Conservation (phyloP, 2,888 invertebrate species). For the Sylvicola cinctus region DNA sequence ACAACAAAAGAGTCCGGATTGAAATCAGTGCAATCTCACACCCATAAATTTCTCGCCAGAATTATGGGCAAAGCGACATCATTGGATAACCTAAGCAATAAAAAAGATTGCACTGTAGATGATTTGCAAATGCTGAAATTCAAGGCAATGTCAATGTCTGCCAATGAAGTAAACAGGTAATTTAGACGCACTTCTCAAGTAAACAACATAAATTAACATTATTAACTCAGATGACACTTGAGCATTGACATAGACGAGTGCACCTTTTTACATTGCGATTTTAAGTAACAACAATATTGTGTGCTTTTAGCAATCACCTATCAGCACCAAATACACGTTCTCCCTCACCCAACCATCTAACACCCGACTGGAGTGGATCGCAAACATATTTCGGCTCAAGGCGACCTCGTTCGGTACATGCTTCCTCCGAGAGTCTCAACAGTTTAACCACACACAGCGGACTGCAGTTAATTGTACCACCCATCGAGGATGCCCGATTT, state of each 20-base stretch:
- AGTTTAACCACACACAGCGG: slow-evolving; percentile 1
- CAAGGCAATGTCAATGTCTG: no score
- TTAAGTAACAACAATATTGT: no score
- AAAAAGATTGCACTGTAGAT: slow-evolving; percentile 3
- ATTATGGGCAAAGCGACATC: slow-evolving; percentile 28
- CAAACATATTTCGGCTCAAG: slow-evolving; percentile 3
- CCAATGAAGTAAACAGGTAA: no score
- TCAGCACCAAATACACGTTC: slow-evolving; percentile 1
- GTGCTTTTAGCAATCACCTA: background rate
- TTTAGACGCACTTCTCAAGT: no score
- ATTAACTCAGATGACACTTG: no score
- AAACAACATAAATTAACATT: no score
- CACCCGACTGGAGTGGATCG: slow-evolving; percentile 1
- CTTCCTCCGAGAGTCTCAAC: slow-evolving; percentile 7
- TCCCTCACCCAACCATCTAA: slow-evolving; percentile 1
- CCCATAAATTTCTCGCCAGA: slow-evolving; percentile 28
- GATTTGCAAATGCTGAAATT: no score
- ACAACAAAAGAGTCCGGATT: slow-evolving; percentile 9
- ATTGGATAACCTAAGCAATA: slow-evolving; percentile 24
- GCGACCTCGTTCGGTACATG: slow-evolving; percentile 8
- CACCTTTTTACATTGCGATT: background rate
- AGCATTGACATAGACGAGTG: no score
- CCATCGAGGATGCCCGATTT: slow-evolving; percentile 5
- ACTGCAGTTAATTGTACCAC: slow-evolving; percentile 7
- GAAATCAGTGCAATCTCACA: slow-evolving; percentile 15